Evolutionary conservation across 2,113 vertebrate species (phyloP).

Genomic region (Centropus bengalensis): DNA sequence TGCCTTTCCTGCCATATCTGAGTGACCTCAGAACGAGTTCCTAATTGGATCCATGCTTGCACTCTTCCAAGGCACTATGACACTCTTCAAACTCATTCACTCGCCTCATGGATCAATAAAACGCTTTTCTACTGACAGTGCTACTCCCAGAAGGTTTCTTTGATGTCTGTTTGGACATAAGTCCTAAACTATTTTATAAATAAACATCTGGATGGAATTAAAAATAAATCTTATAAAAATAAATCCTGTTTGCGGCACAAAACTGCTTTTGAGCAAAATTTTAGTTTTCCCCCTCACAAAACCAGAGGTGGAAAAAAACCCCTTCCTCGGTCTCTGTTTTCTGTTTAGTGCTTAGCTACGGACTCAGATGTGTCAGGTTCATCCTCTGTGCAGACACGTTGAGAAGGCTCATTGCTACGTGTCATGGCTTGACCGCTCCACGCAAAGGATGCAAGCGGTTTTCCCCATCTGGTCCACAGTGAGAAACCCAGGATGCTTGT

Average conservation of each 20-base stretch:
- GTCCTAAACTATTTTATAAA: slow-evolving; percentile 53
- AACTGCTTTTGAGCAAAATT: slow-evolving; percentile 41
- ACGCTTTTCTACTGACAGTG: slow-evolving; percentile 43
- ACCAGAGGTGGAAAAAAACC: background rate
- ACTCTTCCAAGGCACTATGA: slow-evolving; percentile 4
- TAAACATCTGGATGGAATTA: slow-evolving; percentile 66
- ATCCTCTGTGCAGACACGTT: background rate
- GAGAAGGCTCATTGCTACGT: background rate
- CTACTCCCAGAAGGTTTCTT: slow-evolving; percentile 55
- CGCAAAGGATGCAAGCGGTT: background rate
- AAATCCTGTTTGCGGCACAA: slow-evolving; percentile 40
- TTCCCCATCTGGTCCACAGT: background rate
- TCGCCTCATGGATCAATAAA: background rate
- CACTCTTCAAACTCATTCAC: slow-evolving; percentile 26
- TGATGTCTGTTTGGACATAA: slow-evolving; percentile 56
- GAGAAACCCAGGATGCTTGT: background rate
- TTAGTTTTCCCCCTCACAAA: slow-evolving; percentile 29
- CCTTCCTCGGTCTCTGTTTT: slow-evolving; percentile 34
- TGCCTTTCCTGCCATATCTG: background rate
- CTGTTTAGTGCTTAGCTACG: slow-evolving; percentile 21
- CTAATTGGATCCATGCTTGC: slow-evolving; percentile 35
- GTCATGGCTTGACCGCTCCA: background rate
- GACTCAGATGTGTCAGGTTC: slow-evolving; percentile 17
- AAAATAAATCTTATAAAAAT: slow-evolving; percentile 57
- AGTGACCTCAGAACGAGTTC: background rate